These are phyloP conservation scores for Caenorhabditis latens DNA, from an alignment of 1,140 invertebrate species.

Conservation along the genomic window DNA sequence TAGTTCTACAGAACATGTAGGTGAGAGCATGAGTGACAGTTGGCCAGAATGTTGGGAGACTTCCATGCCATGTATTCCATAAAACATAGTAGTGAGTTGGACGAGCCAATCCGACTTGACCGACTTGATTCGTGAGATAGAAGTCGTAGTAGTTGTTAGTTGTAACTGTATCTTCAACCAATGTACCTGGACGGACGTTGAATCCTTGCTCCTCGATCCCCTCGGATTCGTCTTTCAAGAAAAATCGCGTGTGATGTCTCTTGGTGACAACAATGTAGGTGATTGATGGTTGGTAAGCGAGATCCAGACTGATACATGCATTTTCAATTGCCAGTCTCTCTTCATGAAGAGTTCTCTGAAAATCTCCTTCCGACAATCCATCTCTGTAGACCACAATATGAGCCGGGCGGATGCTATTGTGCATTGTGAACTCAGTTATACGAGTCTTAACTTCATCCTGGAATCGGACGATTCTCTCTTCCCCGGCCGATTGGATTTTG, in stretches of 20 bases:
- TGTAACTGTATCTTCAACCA: constrained; percentile 26
- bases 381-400: constrained; percentile 58
- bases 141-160: constrained; percentile 46
- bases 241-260: constrained; percentile 57
- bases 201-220: not conserved
- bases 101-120: not conserved
- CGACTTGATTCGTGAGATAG: constrained; percentile 21
- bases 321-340: constrained; percentile 11
- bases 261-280: constrained; percentile 59
- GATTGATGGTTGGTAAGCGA: constrained; percentile 12
- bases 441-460: not conserved
- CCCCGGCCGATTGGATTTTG: not conserved
- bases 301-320: not conserved
- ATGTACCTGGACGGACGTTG: constrained; percentile 22
- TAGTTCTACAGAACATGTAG: constrained; percentile 13
- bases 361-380: constrained; percentile 41
- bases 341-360: constrained; percentile 50
- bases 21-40: not conserved
- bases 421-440: constrained; percentile 21
- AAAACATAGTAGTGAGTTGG: constrained; percentile 53
- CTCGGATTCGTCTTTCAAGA: not conserved
- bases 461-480: constrained; percentile 22
- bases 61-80: not conserved
- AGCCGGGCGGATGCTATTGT: constrained; percentile 25
- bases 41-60: not conserved